Evolutionary conservation across 2,113 vertebrate species (phyloP).

Genomic region (Antechinus stuartii): DNA sequence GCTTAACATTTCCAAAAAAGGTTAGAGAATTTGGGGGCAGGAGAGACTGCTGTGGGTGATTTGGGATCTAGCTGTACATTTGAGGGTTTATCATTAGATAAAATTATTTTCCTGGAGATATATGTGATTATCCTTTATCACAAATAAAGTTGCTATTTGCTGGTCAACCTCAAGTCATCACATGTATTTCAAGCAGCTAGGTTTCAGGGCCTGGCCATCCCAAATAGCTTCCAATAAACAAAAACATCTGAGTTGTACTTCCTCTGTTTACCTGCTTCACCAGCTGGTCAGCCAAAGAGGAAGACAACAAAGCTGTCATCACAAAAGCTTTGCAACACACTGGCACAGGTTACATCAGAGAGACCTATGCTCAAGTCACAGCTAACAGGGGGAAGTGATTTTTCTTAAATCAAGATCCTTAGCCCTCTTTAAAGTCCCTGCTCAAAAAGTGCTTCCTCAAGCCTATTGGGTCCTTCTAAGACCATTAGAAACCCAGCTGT

Average conservation of each 20-base stretch:
- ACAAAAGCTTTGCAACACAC: not conserved
- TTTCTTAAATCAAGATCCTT: not conserved
- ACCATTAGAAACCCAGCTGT: not conserved
- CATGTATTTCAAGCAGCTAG: not conserved
- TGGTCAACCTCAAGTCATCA: not conserved
- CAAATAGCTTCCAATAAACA: not conserved
- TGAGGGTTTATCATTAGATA: not conserved
- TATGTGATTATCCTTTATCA: not conserved
- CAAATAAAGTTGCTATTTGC: not conserved
- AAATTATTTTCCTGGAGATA: not conserved
- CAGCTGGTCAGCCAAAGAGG: not conserved
- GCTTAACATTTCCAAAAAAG: not conserved
- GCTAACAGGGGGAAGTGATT: not conserved
- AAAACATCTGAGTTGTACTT: constrained; percentile 7
- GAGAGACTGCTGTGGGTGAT: not conserved
- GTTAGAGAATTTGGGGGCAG: not conserved
- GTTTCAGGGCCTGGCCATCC: not conserved
- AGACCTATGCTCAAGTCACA: not conserved
- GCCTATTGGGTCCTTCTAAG: not conserved
- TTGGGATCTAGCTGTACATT: not conserved
- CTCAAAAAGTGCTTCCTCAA: not conserved
- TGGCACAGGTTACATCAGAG: not conserved
- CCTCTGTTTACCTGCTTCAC: constrained; percentile 16
- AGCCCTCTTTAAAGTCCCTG: not conserved
- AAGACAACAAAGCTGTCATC: not conserved